Conservation (phyloP, 2,888 invertebrate genomes). For the Diarsia mendica region DNA sequence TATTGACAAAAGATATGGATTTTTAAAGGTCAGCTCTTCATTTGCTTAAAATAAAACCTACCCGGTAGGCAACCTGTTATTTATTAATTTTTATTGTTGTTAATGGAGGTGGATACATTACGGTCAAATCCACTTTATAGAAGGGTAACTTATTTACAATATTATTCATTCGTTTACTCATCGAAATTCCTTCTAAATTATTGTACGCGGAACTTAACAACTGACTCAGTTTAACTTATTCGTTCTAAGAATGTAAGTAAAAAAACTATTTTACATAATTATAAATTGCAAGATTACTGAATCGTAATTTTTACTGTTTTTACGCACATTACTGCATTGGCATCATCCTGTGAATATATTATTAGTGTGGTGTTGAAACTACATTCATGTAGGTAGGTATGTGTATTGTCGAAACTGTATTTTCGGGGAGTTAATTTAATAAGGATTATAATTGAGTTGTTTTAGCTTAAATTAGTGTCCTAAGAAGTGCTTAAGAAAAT, state of each 20-base stretch:
- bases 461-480: no score
- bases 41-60: conserved; percentile 13
- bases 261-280: conserved; percentile 39
- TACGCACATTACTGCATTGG: neutral
- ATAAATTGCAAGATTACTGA: conserved; percentile 24
- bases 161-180: neutral
- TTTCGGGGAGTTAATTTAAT: neutral
- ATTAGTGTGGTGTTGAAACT: neutral
- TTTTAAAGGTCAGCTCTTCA: conserved; percentile 16
- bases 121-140: neutral
- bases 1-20: neutral
- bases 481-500: no score
- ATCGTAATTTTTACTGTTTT: neutral
- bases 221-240: neutral
- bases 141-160: conserved; percentile 12
- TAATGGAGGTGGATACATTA: neutral
- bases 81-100: neutral
- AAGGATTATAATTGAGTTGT: no score
- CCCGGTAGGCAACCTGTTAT: neutral
- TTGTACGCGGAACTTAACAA: conserved; percentile 22
- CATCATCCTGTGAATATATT: neutral
- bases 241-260: conserved; percentile 15
- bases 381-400: no score
- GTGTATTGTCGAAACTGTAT: neutral
- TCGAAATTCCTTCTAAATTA: neutral